A percentile compares a stretch with the other conserved stretches of the same genome.
Evolutionary conservation across 1,140 invertebrate species (phyloP).

Genomic region (Drosophila dunni): DNA sequence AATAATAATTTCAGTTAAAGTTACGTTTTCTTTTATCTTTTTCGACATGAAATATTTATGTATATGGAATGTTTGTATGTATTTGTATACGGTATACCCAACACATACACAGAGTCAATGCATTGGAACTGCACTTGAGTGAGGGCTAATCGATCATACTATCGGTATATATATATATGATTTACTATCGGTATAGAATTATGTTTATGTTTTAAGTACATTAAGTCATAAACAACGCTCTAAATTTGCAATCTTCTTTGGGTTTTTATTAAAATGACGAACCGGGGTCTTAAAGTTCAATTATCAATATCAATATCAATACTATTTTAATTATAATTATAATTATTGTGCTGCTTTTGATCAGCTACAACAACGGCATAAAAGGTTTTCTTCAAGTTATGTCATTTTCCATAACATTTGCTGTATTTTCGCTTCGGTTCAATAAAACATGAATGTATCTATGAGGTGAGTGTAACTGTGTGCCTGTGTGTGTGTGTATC

Average conservation of each 20-base stretch:
- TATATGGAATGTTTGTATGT: slow-evolving; percentile 30
- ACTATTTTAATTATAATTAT: slow-evolving; percentile 34
- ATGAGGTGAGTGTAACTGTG: slow-evolving; percentile 12
- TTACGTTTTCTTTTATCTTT: slow-evolving; percentile 34
- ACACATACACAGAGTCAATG: slow-evolving; percentile 13
- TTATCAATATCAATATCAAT: slow-evolving; percentile 33
- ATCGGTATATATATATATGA: slow-evolving; percentile 13
- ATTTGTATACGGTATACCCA: slow-evolving; percentile 25
- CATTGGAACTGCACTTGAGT: slow-evolving; percentile 34
- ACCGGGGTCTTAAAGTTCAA: slow-evolving; percentile 58
- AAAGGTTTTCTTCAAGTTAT: slow-evolving; percentile 13
- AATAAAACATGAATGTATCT: slow-evolving; percentile 42
- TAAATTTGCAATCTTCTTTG: slow-evolving; percentile 41
- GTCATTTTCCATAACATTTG: slow-evolving; percentile 3
- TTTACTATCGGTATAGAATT: slow-evolving; percentile 31
- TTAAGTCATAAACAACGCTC: slow-evolving; percentile 62
- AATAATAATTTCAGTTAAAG: slow-evolving; percentile 52
- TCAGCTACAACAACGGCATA: slow-evolving; percentile 20
- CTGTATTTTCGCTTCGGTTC: slow-evolving; percentile 21
- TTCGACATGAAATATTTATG: slow-evolving; percentile 46
- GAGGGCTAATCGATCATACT: slow-evolving; percentile 28
- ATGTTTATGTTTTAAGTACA: slow-evolving; percentile 57
- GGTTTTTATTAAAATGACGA: slow-evolving; percentile 61
- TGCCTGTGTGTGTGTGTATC: slow-evolving; percentile 16
- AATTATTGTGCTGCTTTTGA: slow-evolving; percentile 21